Base-by-base conservation (phyloP, 2,797 vertebrate species). In the Leptatherina wallacei region DNA sequence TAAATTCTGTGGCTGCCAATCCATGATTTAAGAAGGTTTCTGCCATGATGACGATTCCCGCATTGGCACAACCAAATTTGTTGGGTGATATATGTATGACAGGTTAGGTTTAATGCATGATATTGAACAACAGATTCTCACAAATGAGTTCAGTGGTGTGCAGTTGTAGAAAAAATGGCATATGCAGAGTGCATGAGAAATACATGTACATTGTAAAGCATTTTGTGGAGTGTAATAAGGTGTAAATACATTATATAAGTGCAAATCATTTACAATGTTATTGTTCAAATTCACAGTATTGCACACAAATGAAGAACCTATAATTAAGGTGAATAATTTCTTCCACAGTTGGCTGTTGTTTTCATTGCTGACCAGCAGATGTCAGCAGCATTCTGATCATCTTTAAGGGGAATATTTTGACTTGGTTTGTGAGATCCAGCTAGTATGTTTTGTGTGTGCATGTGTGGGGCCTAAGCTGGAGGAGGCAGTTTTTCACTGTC, bases 341-440 rank as follows among this genome's bases (percentile, higher is more conserved):
- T 27, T 29, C 10, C n/a, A 2, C 9, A 3, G 3, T 38, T 29
- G 10, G 22, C 24, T 77, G 76, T 69, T 66, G 33, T 77, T 75
- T 71, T 35, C 3, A 22, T 49, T 2, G 49, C 8, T 78, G 61
- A 68, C 81, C 90, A 91, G 64, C 79, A 91, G 90, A 60, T 78
- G 88, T 75, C 83, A 47, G 2, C 60, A 62, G 36, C 0, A 10
- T 11, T 49, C 75, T 66, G 29, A 57, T 3, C 65, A 68, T 13
- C 2, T 47, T 20, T 47, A 1, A 18, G 2, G 2, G 3, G n/a
- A 52, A 1, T 3, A 2, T 8, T 27, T 1, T 1, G 5, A 2
- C 52, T 33, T 20, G 47, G 3, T 35, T 14, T 47, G 14, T 47
- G 33, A 51, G 57, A 57, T 29, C 13, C 14, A 30, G 14, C 3